Conservation (phyloP, 2,797 vertebrate species). For the Tokudaia tokunoshimensis region DNA sequence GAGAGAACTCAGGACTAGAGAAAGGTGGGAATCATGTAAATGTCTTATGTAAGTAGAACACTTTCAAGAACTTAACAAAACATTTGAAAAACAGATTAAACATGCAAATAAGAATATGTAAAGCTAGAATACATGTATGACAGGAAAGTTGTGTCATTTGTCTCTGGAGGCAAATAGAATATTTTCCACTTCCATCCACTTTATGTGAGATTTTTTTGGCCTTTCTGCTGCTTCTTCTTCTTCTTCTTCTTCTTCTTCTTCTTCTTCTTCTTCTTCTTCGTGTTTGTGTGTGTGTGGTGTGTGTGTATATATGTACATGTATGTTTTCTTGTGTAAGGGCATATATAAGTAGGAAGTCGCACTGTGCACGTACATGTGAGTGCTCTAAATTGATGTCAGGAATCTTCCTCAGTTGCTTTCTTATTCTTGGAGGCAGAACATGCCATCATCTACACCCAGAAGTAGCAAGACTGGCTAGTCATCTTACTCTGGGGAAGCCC, state of each 20-base stretch:
- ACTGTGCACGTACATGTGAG: not conserved
- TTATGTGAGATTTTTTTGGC: not conserved
- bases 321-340: not conserved
- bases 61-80: not conserved
- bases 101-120: not conserved
- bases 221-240: not conserved
- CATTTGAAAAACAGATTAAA: not conserved
- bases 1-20: not conserved
- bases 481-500: not conserved
- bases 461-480: not conserved
- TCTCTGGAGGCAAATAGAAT: not conserved
- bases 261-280: too few species aligned
- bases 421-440: not conserved
- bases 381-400: not conserved
- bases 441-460: not conserved
- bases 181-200: not conserved
- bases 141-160: not conserved
- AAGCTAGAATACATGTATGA: not conserved
- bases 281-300: not conserved
- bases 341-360: not conserved
- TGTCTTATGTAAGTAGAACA: not conserved
- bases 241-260: not conserved
- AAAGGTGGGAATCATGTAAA: not conserved
- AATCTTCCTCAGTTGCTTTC: not conserved
- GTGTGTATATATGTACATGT: not conserved